A percentile compares a stretch with the other conserved stretches of the same genome.
Conservation (phyloP, 2,888 invertebrate species). For the Conomelus anceps region DNA sequence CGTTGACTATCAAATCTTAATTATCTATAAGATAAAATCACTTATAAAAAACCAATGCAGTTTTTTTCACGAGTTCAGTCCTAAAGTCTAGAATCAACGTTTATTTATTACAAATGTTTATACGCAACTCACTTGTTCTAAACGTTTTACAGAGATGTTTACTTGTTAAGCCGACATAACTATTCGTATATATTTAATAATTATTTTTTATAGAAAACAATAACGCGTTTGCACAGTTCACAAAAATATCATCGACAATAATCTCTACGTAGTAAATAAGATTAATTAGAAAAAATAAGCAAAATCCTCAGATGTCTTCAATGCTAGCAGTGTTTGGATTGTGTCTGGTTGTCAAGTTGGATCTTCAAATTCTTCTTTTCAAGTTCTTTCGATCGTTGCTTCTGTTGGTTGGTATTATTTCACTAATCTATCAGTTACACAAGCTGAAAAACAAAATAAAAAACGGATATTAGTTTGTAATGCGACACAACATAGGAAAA, state of each 20-base stretch:
- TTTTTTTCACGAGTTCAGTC: background rate
- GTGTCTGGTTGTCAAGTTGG: slow-evolving; percentile 32
- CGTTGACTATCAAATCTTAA: background rate
- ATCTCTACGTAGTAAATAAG: background rate
- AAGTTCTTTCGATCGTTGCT: slow-evolving; percentile 42
- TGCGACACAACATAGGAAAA: background rate
- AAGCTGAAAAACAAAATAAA: slow-evolving; percentile 54
- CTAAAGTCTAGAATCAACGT: background rate
- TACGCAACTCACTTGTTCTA: background rate
- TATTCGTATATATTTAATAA: background rate
- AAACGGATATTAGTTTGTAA: slow-evolving; percentile 29
- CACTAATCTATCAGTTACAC: slow-evolving; percentile 56
- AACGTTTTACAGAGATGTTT: background rate
- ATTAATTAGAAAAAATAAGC: slow-evolving; percentile 26
- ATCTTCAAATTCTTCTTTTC: background rate
- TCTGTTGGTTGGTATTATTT: slow-evolving; percentile 42
- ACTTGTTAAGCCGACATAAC: background rate
- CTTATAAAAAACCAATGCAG: background rate
- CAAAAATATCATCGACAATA: background rate
- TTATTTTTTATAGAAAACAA: background rate
- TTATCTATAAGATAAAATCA: background rate
- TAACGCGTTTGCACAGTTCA: background rate
- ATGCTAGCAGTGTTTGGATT: slow-evolving; percentile 78
- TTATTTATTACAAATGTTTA: background rate
- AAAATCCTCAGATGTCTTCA: slow-evolving; percentile 83